Conservation (phyloP, 2,888 invertebrate species). For the Pristionchus arcanus region DNA sequence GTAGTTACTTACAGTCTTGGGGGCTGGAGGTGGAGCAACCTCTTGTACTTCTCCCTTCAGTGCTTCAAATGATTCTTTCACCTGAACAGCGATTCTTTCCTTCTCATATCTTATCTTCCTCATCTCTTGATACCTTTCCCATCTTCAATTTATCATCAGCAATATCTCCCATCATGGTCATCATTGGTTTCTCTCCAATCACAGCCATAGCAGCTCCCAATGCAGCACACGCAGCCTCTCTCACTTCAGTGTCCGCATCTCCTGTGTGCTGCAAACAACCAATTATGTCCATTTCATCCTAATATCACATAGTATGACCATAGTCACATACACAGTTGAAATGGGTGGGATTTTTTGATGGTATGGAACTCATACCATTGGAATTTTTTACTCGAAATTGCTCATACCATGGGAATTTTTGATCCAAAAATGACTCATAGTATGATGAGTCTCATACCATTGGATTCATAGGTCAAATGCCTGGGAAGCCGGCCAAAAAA, state of each 20-base stretch:
- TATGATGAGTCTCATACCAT: too few species aligned
- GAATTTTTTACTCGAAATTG: too few species aligned
- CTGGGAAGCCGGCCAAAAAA: too few species aligned
- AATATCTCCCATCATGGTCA: slow-evolving; percentile 64
- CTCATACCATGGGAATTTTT: too few species aligned
- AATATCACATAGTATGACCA: too few species aligned
- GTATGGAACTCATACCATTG: too few species aligned
- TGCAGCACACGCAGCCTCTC: slow-evolving; percentile 94
- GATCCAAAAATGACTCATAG: too few species aligned
- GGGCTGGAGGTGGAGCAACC: slow-evolving; percentile 7
- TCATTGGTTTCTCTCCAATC: slow-evolving; percentile 92
- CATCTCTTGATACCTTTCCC: slow-evolving; percentile 58
- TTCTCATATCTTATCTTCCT: not conserved
- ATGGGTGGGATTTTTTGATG: too few species aligned
- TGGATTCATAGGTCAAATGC: too few species aligned
- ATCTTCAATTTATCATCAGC: slow-evolving; percentile 71
- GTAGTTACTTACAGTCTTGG: not conserved
- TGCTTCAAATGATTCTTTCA: slow-evolving; percentile 27
- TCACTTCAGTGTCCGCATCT: slow-evolving; percentile 89
- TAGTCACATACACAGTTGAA: too few species aligned
- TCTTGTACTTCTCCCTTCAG: slow-evolving; percentile 45
- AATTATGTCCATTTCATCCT: too few species aligned
- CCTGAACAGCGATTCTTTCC: not conserved
- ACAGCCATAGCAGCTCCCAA: slow-evolving; percentile 94
- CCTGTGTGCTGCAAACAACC: slow-evolving; percentile 66